phyloP scores from a whole-genome alignment of 1,140 invertebrate species.

The Lanistes nyassanus region DNA sequence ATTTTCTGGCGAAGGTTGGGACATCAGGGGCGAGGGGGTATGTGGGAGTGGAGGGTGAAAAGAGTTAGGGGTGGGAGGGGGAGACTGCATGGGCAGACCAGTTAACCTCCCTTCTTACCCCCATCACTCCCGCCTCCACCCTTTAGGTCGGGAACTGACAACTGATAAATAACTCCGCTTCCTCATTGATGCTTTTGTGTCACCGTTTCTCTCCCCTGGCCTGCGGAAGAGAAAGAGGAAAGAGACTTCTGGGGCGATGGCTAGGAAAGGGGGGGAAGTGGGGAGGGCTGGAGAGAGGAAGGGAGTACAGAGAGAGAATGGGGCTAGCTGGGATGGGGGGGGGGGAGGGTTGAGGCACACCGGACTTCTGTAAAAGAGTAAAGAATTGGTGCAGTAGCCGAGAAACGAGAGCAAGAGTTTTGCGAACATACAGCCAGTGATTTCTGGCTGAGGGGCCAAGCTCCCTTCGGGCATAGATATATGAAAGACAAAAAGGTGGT shows the following conservation, averaged over 20 bases:
- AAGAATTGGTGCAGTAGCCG: no score
- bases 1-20: neutral
- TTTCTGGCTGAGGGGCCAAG: no score
- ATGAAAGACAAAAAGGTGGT: neutral
- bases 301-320: no score
- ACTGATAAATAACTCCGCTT: constrained; percentile 6
- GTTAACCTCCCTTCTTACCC: neutral
- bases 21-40: neutral
- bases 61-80: neutral
- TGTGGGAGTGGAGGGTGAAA: neutral
- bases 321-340: no score
- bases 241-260: neutral
- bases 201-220: constrained; percentile 2
- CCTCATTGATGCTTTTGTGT: constrained; percentile 7
- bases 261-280: no score
- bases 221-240: neutral
- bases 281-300: no score
- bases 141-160: neutral
- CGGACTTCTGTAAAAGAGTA: no score
- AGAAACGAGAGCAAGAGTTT: no score
- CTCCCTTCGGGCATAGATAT: no score
- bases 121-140: neutral
- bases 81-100: neutral
- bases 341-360: no score
- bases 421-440: no score